These are phyloP conservation scores for Noturus placidus DNA, from an alignment of 2,113 vertebrate species.

Conservation along the genomic window DNA sequence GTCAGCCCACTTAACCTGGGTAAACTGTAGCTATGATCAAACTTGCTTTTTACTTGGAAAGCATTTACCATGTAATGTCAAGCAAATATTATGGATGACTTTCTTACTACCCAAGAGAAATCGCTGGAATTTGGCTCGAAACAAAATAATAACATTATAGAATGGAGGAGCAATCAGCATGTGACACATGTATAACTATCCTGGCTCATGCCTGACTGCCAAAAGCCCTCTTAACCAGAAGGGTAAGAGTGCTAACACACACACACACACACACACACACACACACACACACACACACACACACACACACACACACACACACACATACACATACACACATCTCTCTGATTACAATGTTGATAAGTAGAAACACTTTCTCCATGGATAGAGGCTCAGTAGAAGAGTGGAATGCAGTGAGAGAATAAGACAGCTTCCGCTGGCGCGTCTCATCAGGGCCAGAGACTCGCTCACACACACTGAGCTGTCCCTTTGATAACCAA, in stretches of 20 bases:
- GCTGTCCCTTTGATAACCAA: slow-evolving; percentile 51
- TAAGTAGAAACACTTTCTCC: slow-evolving; percentile 54
- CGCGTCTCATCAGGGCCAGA: slow-evolving; percentile 32
- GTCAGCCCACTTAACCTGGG: slow-evolving; percentile 45
- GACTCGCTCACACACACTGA: slow-evolving; percentile 33
- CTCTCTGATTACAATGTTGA: slow-evolving; percentile 52
- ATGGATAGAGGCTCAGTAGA: slow-evolving; percentile 62
- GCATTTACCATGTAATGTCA: slow-evolving; percentile 18
- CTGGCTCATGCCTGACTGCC: slow-evolving; percentile 51
- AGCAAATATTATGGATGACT: slow-evolving; percentile 44
- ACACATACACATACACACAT: slow-evolving; percentile 35
- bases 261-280: slow-evolving; percentile 40
- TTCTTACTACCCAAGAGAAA: slow-evolving; percentile 36
- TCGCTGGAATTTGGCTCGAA: slow-evolving; percentile 45
- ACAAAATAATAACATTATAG: slow-evolving; percentile 53
- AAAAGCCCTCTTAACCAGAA: slow-evolving; percentile 47
- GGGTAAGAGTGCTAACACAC: slow-evolving; percentile 38
- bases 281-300: slow-evolving; percentile 40
- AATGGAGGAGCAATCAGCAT: slow-evolving; percentile 35
- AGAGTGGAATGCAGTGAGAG: slow-evolving; percentile 54
- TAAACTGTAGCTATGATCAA: slow-evolving; percentile 39
- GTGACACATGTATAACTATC: slow-evolving; percentile 32
- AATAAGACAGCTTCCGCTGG: slow-evolving; percentile 41
- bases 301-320: slow-evolving; percentile 40
- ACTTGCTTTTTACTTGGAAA: slow-evolving; percentile 35